Evolutionary conservation across 2,113 vertebrate species (phyloP).

Genomic region (Muntiacus muntjak): DNA sequence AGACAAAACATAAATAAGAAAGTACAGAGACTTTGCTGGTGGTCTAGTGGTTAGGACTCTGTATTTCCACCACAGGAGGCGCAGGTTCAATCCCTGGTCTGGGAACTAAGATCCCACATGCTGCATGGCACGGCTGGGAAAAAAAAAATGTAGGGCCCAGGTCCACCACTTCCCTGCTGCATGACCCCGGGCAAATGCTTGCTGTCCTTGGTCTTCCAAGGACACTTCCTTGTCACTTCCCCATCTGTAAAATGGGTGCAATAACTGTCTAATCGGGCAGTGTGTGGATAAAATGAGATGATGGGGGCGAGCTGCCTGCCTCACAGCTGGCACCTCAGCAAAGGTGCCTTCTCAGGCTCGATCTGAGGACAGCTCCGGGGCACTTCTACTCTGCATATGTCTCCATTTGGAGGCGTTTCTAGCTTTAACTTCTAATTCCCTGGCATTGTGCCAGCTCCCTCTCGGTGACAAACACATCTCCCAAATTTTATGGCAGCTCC

Average conservation of each 20-base stretch:
- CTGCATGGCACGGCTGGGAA: rapidly evolving
- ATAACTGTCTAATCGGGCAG: not conserved
- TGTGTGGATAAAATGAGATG: not conserved
- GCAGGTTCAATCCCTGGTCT: not conserved
- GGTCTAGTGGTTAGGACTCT: not conserved
- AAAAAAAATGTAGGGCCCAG: not conserved
- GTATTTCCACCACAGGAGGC: not conserved
- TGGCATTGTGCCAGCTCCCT: not conserved
- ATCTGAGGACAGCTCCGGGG: rapidly evolving
- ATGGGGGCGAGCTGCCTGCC: rapidly evolving
- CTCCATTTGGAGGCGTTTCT: not conserved
- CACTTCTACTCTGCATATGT: not conserved
- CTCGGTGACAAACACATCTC: not conserved
- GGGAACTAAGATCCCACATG: not conserved
- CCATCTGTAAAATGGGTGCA: not conserved
- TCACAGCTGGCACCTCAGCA: not conserved
- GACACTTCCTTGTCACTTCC: too few species aligned
- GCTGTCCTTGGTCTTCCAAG: not conserved
- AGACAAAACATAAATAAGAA: not conserved
- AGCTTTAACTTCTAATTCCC: not conserved
- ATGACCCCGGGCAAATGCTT: not conserved
- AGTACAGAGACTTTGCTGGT: not conserved
- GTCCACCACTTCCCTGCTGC: not conserved
- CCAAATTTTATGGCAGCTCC: not conserved
- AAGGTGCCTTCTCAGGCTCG: not conserved